Evolutionary conservation across 2,888 invertebrate species (phyloP).

Genomic region (Clostera curtula): DNA sequence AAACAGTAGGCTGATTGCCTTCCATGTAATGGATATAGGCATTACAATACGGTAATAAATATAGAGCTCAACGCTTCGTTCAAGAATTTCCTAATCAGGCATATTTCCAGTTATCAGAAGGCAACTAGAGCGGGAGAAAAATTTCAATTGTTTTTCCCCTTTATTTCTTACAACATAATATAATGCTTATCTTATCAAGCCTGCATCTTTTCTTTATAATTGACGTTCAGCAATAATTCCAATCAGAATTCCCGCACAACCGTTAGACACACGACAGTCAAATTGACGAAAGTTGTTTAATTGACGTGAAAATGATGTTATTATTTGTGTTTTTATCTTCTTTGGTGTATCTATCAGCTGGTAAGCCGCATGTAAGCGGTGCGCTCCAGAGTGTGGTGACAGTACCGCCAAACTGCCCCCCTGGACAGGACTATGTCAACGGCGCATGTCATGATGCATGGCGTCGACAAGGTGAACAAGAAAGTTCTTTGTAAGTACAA

Average conservation of each 20-base stretch:
- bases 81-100: no score
- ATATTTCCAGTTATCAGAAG: no score
- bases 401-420: conserved; percentile 25
- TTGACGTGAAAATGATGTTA: conserved; percentile 11
- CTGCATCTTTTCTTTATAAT: conserved; percentile 21
- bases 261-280: conserved; percentile 9
- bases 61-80: no score
- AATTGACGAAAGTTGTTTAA: conserved; percentile 6
- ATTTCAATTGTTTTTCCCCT: conserved; percentile 2
- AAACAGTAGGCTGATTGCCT: no score
- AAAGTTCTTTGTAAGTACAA: conserved; percentile 13
- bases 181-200: conserved; percentile 24
- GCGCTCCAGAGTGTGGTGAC: conserved; percentile 23
- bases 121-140: no score
- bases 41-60: no score
- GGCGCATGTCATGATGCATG: conserved; percentile 20
- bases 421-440: conserved; percentile 17
- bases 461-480: conserved; percentile 5
- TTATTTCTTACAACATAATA: conserved; percentile 10
- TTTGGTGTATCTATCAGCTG: conserved; percentile 14
- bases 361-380: conserved; percentile 12
- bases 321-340: no score
- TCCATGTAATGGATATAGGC: no score
- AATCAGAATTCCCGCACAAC: conserved; percentile 30
- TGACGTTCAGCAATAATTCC: conserved; percentile 21